Evolutionary conservation across 2,888 invertebrate species (phyloP).

Genomic region (Anthoptus insignis): DNA sequence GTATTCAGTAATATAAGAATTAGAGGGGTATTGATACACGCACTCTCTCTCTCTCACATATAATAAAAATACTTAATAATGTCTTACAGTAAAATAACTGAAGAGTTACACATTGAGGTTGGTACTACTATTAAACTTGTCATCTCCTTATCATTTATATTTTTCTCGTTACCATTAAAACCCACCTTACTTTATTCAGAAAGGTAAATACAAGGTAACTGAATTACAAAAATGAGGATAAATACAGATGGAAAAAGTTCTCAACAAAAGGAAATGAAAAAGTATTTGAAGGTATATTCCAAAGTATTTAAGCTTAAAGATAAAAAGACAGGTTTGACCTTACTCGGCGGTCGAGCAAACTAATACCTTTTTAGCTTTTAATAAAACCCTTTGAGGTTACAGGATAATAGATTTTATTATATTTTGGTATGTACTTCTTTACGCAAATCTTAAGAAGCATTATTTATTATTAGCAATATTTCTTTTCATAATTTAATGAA

Average conservation of each 20-base stretch:
- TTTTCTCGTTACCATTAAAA: no score
- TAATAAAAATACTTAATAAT: no score
- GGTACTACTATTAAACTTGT: no score
- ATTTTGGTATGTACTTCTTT: not conserved
- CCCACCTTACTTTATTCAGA: no score
- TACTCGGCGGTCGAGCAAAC: slow-evolving; percentile 10
- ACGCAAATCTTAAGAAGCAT: not conserved
- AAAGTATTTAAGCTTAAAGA: slow-evolving; percentile 17
- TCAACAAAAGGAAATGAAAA: slow-evolving; percentile 3
- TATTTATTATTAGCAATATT: slow-evolving; percentile 3
- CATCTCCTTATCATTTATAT: no score
- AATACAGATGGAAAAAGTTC: not conserved
- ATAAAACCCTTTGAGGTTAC: slow-evolving; percentile 24
- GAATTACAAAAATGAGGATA: not conserved
- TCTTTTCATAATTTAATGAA: not conserved
- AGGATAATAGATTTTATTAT: slow-evolving; percentile 23
- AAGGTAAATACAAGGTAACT: not conserved
- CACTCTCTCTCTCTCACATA: no score
- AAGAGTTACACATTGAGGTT: no score
- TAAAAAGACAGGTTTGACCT: slow-evolving; percentile 14
- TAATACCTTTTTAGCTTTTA: slow-evolving; percentile 15
- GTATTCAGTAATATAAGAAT: no score
- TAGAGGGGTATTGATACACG: no score
- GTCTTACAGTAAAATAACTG: no score
- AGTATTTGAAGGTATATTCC: not conserved